phyloP scores from a whole-genome alignment of 2,797 vertebrate species.

The Ctenosaura bakeri region DNA sequence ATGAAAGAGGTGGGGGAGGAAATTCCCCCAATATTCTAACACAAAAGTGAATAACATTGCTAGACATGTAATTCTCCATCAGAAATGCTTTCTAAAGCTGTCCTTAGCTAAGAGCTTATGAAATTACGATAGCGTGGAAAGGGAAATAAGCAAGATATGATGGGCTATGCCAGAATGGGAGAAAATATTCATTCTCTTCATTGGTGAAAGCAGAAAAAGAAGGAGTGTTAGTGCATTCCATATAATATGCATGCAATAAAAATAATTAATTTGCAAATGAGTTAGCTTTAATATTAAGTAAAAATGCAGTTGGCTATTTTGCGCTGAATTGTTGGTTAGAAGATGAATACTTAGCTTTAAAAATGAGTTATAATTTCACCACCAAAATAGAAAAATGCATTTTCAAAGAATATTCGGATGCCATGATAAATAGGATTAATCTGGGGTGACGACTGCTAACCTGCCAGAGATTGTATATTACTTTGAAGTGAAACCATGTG shows the following conservation, averaged over 20 bases:
- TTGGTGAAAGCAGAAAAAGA: conserved; percentile 24
- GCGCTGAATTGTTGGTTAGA: not conserved
- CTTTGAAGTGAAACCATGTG: not conserved
- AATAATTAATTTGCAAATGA: conserved; percentile 48
- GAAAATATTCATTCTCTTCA: not conserved
- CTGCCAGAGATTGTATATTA: not conserved
- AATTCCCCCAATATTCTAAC: conserved; percentile 14
- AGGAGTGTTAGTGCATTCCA: not conserved
- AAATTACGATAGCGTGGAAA: conserved; percentile 12
- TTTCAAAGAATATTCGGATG: not conserved
- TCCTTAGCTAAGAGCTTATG: not conserved
- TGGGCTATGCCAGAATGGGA: not conserved
- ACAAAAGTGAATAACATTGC: not conserved
- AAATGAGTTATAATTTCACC: conserved; percentile 20
- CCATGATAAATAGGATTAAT: not conserved
- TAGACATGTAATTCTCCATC: conserved; percentile 1
- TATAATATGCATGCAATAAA: conserved; percentile 36
- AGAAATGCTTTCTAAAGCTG: conserved; percentile 20
- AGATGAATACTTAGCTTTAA: not conserved
- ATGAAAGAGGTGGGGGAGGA: conserved; percentile 12
- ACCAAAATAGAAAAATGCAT: conserved; percentile 2
- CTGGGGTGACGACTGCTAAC: not conserved
- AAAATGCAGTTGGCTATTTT: conserved; percentile 38
- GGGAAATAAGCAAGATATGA: conserved; percentile 21
- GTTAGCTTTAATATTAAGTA: conserved; percentile 36